phyloP scores from a whole-genome alignment of 1,140 invertebrate species.

The Luehdorfia chinensis region DNA sequence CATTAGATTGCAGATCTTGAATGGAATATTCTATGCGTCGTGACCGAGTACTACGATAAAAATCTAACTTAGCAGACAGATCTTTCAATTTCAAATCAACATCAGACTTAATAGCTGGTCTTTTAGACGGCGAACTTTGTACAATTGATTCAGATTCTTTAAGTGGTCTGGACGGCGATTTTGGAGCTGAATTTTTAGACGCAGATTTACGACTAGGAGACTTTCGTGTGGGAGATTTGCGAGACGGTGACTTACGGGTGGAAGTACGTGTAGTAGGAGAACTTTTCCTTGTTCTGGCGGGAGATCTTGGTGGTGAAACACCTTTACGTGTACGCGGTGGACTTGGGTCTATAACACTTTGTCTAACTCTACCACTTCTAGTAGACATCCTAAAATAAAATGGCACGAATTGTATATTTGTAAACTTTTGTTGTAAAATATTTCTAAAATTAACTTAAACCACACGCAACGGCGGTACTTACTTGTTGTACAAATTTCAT shows the following conservation, averaged over 20 bases:
- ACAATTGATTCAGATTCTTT: constrained; percentile 38
- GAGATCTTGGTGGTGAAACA: constrained; percentile 59
- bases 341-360: constrained; percentile 48
- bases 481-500: too few species aligned
- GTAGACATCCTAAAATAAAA: constrained; percentile 52
- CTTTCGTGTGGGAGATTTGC: constrained; percentile 55
- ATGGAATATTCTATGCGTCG: constrained; percentile 56
- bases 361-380: constrained; percentile 54
- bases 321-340: constrained; percentile 55
- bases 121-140: constrained; percentile 51
- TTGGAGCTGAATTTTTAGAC: constrained; percentile 40
- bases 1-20: constrained; percentile 37
- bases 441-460: constrained; percentile 18
- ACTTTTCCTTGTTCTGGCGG: constrained; percentile 60
- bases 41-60: constrained; percentile 40
- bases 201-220: constrained; percentile 34
- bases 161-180: constrained; percentile 52
- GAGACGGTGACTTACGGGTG: constrained; percentile 28
- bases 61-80: constrained; percentile 40
- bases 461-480: constrained; percentile 35
- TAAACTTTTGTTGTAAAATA: background rate
- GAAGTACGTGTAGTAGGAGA: constrained; percentile 39
- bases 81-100: constrained; percentile 40
- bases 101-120: constrained; percentile 42
- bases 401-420: background rate